Base-by-base conservation (phyloP, 2,888 invertebrate species). In the Drosophila neotestacea region DNA sequence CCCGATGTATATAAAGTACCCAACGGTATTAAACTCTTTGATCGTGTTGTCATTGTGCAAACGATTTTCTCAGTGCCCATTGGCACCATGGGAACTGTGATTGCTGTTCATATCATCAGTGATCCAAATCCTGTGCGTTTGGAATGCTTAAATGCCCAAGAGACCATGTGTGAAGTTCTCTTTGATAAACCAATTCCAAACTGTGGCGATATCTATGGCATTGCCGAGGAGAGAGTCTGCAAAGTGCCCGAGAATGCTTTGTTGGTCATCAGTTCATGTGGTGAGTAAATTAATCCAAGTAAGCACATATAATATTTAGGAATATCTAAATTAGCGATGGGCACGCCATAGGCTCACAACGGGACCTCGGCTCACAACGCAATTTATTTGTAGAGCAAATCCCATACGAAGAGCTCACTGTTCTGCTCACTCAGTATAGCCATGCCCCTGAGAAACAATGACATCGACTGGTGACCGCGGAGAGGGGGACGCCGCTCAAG, bases 71-170 rank as follows among this genome's bases (percentile, higher is more conserved):
- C 96, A 1, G 92, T 97, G 13, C 98, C 98, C 0, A 92, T 96
- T 5, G 98, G 98, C 1, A 93, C 95, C 9, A 94, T 95, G 72
- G 99, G 99, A 32, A 98, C 97, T 0, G 93, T 99, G 0, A 95
- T 97, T n/a, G 97, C 95, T 0, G 93, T 96, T 7, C 93, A 94
- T 61, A 91, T 93, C 75, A 79, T 93, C 41, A 77, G 90, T 85
- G 79, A 90, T 90, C 66, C 90, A 30, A 85, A 88, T 88, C 90
- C 94, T 84, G 91, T 94, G 91, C 47, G 94, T 89, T 69, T 93
- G 92, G 54, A 92, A 93, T 76, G 94, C 92, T 34, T 95, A 93
- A 88, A 94, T 93, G 54, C 86, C 90, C 71, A 93, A 0, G 95
- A 95, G 42, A 93, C 93, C 0, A 93, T 95, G 60, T 97, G 96